Base-by-base conservation (phyloP, 2,797 vertebrate species). In the Crenuchus spilurus region DNA sequence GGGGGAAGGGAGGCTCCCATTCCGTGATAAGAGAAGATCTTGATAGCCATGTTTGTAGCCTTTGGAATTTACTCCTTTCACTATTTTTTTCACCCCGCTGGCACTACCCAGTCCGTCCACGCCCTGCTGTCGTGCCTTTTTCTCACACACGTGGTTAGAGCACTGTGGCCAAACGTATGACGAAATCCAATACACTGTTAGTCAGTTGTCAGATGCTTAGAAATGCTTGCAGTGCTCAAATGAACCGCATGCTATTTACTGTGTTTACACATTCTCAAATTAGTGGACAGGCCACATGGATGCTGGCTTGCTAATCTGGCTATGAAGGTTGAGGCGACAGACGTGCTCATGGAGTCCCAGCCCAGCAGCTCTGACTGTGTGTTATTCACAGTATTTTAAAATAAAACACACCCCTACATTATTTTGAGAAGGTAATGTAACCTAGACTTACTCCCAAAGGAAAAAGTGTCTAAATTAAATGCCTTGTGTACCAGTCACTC, bases 231-330 rank as follows among this genome's bases (percentile, higher is more conserved):
- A 37, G 33, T 37, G 31, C 33, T 37, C 20, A 37, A 18, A 51
- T 41, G 7, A 11, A 52, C 18, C 8, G 44, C 33, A 60, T 67
- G 13, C 57, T 77, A 49, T 77, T 63, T 49, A 26, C 76, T 70
- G 80, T 84, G 78, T 85, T 87, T 85, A 83, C 76, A 64, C 54
- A 39, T 8, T 52, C 61, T 79, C 79, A 86, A 82, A 88, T 87
- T 79, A 85, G 65, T 71, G 49, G 74, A 16, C 37, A 67, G 82
- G 74, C 72, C 78, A 57, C 75, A 79, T 78, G 77, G 77, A 87
- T 72, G 75, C 68, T 80, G 76, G 78, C 83, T 85, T 80, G 62
- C 63, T 82, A 70, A 80, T 86, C 72, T 90, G 81, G 69, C 74
- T 78, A 82, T 84, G 67, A 64, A 58, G 44, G 70, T 57, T 70